Base-by-base conservation (phyloP, 1,140 invertebrate genomes). In the Rhopalosiphum maidis region DNA sequence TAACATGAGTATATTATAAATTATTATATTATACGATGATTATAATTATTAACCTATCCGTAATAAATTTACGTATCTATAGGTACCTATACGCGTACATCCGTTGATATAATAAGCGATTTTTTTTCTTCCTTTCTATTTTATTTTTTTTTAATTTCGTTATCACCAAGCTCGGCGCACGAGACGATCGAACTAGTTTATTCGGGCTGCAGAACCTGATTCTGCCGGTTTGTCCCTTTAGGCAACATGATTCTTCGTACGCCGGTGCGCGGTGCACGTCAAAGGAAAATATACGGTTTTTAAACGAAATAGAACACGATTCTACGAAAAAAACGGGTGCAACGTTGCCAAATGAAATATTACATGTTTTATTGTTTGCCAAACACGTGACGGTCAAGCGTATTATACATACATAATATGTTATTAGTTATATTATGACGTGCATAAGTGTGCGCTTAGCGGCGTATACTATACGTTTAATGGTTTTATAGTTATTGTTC, bases 301-400 rank as follows among this genome's bases (percentile, higher is more conserved):
- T 46, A 46, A 86, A 86, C 5, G 85, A 86, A 86, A 46, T 86
- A 86, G 41, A 86, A 86, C 43, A 48, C 85, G 85, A n/a, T 86
- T 86, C 85, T 86, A 86, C 25, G 85, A 86, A 85, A 85, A 85
- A 68, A 85, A 86, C 85, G 85, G 85, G 85, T 86, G 85, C 43
- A 86, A 86, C 85, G 85, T 86, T 86, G 85, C 85, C 85, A 46
- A 86, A 86, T 46, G 85, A 86, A 86, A 46, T 46, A 46, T 46
- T 86, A 86, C 85, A 46, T 46, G 85, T 46, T 86, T 46, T 86
- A 86, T 86, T 86, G 85, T 86, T 86, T 46, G 85, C 43, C 30
- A 86, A 86, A 86, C 85, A 86, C 85, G 85, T 86, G 85, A 86
- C 85, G 85, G 41, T 46, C 85, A 85, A 85, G 83, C 83, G 23